Base-by-base conservation (phyloP, 2,888 invertebrate species). In the Baccha elongata region DNA sequence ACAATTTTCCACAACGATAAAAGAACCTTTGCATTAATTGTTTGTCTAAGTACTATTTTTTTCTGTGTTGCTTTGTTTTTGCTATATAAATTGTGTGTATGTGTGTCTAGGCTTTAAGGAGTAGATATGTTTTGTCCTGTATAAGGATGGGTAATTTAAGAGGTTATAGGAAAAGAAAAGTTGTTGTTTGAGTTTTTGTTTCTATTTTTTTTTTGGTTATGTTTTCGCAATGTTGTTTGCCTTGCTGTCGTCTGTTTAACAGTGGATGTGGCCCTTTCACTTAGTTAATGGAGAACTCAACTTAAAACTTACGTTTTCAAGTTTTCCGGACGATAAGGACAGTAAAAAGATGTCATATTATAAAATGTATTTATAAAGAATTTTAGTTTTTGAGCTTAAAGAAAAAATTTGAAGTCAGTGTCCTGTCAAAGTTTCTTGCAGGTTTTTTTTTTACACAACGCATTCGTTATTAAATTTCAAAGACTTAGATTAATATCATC, bases 1-100 rank as follows among this genome's bases (percentile, higher is more conserved):
- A 80, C 79, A 75, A 84, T 79, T 83, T 78, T 83, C 67, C 67
- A 71, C 74, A 72, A 71, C 67, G 67, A 69, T 67, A 76, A 75
- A 74, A 65, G 67, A 79, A 72, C 62, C 83, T 83, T 75, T 75
- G 75, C 67, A 65, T 85, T 85, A 84, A 78, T 83, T 85, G 85
- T 85, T 79, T 85, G 83, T 52, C 72, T 85, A 53, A 80, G 72
- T 75, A 78, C 62, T 74, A 46, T 58, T 19, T 21, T 23, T 68
- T 37, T 26, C 8, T n/a, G 29, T 32, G 55, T 15, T 42, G 42
- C 23, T 71, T 53, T 26, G 3, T 26, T 48, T 26, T 13, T 23
- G 8, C 29, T 6, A 32, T 32, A 7, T 23, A 8, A 21, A 3
- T 13, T 35, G n/a, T 19, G 2, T 35, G 7, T 13, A 40, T 64